Percentiles rank a stretch among this genome's conserved stretches.
phyloP scores from a whole-genome alignment of 2,797 vertebrate genomes.

The Hephaestus fuliginosus region DNA sequence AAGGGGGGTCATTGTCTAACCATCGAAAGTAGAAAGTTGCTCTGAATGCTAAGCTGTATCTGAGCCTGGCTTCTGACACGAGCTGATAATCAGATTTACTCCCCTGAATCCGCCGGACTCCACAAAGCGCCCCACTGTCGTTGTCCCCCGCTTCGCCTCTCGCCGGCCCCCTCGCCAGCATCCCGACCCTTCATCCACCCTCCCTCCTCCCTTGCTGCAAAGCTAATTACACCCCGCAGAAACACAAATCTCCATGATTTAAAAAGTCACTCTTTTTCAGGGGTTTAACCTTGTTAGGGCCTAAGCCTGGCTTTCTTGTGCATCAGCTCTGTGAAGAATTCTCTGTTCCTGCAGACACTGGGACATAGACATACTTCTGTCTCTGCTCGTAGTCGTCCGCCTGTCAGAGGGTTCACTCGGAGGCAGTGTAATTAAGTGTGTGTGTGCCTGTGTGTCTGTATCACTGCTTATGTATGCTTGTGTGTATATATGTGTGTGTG shows the following conservation, averaged over 20 bases:
- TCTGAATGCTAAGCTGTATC: constrained; percentile 98
- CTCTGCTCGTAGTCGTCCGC: constrained; percentile 74
- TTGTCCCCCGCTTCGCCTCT: constrained; percentile 60
- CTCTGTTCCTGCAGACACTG: constrained; percentile 85
- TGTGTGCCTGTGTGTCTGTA: constrained; percentile 61
- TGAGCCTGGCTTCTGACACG: constrained; percentile 99
- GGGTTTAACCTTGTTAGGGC: constrained; percentile 99
- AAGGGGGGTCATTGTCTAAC: constrained; percentile 94
- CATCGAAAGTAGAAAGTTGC: constrained; percentile 93
- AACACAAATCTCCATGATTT: constrained; percentile 99
- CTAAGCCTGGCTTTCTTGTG: constrained; percentile 96
- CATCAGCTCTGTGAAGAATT: constrained; percentile 85
- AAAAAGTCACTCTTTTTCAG: constrained; percentile 96
- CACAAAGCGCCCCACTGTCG: constrained; percentile 98
- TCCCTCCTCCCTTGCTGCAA: constrained; percentile 87
- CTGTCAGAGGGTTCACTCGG: constrained; percentile 83
- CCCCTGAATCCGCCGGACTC: constrained; percentile 93
- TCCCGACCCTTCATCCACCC: constrained; percentile 65
- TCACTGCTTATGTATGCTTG: constrained; percentile 57
- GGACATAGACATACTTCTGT: constrained; percentile 88
- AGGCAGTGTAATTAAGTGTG: constrained; percentile 82
- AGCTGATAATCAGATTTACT: constrained; percentile 99
- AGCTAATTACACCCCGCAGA: constrained; percentile 99
- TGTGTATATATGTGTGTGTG: constrained; percentile 58
- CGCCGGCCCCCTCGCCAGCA: constrained; percentile 49